Evolutionary conservation across 2,888 invertebrate genomes (phyloP).

Genomic region (Zeuzera pyrina): DNA sequence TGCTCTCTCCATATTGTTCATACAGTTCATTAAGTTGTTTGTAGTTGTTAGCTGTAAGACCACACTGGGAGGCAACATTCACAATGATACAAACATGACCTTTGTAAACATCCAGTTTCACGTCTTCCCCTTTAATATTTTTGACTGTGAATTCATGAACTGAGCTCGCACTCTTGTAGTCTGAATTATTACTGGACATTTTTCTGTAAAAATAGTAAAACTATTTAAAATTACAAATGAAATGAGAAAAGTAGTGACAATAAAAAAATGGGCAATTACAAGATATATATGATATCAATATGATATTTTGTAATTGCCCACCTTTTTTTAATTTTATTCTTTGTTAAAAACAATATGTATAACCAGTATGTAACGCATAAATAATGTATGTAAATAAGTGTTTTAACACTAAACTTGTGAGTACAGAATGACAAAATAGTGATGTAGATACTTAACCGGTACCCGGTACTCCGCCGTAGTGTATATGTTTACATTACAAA

Average conservation of each 20-base stretch:
- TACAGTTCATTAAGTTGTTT: conserved; percentile 85
- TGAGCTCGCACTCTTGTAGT: conserved; percentile 79
- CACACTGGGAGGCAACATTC: conserved; percentile 92
- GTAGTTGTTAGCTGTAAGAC: conserved; percentile 86
- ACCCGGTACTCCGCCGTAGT: too few species aligned
- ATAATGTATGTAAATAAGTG: not conserved
- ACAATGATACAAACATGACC: conserved; percentile 89
- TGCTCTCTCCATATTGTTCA: conserved; percentile 80
- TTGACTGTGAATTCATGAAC: conserved; percentile 87
- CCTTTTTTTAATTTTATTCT: too few species aligned
- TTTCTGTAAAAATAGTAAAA: conserved; percentile 32
- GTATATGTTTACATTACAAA: not conserved
- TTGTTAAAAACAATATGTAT: not conserved
- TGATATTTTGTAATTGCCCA: too few species aligned
- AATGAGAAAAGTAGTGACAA: too few species aligned
- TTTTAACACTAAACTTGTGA: too few species aligned
- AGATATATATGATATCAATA: too few species aligned
- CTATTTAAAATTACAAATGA: too few species aligned
- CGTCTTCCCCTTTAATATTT: conserved; percentile 87
- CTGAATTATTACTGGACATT: conserved; percentile 52
- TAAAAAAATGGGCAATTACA: too few species aligned
- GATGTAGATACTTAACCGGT: too few species aligned
- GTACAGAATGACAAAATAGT: not conserved
- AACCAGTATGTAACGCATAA: not conserved
- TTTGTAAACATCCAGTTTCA: conserved; percentile 84